Evolutionary conservation across 2,113 vertebrate species (phyloP).

Genomic region (Ploceus nigricollis): DNA sequence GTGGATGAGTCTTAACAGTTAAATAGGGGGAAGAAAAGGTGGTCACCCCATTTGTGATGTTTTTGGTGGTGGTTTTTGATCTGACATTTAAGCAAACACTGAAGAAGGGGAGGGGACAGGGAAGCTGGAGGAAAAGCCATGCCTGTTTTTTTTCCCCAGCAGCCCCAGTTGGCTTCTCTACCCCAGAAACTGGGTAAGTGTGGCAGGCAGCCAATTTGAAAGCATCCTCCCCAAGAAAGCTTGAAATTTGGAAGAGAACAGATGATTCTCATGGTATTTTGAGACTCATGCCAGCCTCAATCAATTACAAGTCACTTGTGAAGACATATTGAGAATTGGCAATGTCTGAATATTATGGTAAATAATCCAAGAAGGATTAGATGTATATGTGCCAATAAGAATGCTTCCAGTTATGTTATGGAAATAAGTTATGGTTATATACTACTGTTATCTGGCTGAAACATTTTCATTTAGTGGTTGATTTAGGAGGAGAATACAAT

Average conservation of each 20-base stretch:
- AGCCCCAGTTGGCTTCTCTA: conserved; percentile 1
- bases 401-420: background rate
- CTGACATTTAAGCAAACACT: background rate
- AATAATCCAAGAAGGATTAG: conserved; percentile 1
- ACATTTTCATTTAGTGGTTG: background rate
- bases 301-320: conserved; percentile 50
- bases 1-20: background rate
- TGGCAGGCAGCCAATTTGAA: conserved; percentile 57
- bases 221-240: conserved; percentile 39
- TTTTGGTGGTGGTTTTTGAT: background rate
- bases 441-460: background rate
- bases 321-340: conserved; percentile 28
- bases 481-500: background rate
- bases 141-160: background rate
- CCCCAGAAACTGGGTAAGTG: background rate
- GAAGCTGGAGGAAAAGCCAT: background rate
- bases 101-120: background rate
- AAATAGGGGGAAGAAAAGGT: background rate
- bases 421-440: background rate
- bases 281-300: conserved; percentile 36
- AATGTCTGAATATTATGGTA: conserved; percentile 7
- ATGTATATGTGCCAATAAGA: background rate
- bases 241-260: conserved; percentile 51
- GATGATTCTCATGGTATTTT: conserved; percentile 51
- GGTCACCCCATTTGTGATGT: background rate